Conservation (phyloP, 2,888 invertebrate genomes). For the Cybosia mesomella region DNA sequence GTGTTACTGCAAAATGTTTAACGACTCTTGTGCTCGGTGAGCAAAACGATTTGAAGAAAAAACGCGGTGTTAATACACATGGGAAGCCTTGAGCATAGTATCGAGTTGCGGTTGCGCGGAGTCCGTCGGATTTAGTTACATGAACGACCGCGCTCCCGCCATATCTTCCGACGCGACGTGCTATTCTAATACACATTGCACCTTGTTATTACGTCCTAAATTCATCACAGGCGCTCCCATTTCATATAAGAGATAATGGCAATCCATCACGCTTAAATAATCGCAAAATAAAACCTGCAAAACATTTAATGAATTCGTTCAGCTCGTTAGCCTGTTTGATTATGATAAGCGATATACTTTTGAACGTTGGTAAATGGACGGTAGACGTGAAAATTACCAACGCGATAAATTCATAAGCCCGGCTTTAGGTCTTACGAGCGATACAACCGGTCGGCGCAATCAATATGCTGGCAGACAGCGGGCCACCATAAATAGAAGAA, state of each 20-base stretch:
- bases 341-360: conserved; percentile 50
- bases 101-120: conserved; percentile 65
- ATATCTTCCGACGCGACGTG: conserved; percentile 64
- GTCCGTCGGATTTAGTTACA: conserved; percentile 72
- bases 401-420: conserved; percentile 60
- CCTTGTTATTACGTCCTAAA: conserved; percentile 43
- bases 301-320: conserved; percentile 63
- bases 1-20: conserved; percentile 42
- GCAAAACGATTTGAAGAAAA: conserved; percentile 65
- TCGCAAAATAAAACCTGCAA: conserved; percentile 51
- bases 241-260: conserved; percentile 27
- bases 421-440: conserved; percentile 54
- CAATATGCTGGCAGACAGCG: conserved; percentile 78
- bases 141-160: conserved; percentile 68
- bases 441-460: conserved; percentile 71
- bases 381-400: conserved; percentile 68
- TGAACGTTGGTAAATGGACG: conserved; percentile 47
- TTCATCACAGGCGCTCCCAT: conserved; percentile 24
- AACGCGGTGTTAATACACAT: conserved; percentile 77
- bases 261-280: conserved; percentile 36
- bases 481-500: conserved; percentile 80
- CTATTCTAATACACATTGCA: conserved; percentile 49
- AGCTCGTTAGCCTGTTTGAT: conserved; percentile 69
- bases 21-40: conserved; percentile 48
- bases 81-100: conserved; percentile 80